Base-by-base conservation (phyloP, 2,797 vertebrate genomes). In the Spinus pinus region DNA sequence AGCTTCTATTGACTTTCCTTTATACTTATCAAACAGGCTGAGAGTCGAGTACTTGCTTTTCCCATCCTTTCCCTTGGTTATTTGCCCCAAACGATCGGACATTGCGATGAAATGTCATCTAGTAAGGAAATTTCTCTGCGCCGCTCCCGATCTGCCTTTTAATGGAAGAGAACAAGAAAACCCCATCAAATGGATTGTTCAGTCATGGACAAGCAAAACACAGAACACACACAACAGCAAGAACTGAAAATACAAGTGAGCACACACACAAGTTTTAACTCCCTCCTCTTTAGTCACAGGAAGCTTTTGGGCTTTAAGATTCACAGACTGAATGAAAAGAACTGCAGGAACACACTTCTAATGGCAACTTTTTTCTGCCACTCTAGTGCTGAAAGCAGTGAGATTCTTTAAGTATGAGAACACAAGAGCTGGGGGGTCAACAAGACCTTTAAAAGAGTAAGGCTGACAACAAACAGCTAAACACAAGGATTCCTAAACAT, bases 21-120 rank as follows among this genome's bases (percentile, higher is more conserved):
- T 99, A 98, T 99, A 99, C 98, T 99, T 99, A 98, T 99, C 99
- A 99, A 99, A 99, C 98, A 99, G 99, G 99, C 99, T 99, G 99
- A 99, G 99, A 93, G 99, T 99, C 96, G 99, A 99, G 98, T 99
- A 99, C 99, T 99, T 99, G 99, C 99, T 99, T 99, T 99, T 99
- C 98, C 99, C 99, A 99, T 99, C 99, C 99, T 99, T 99, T 99
- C 99, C 99, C 99, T 99, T 99, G 99, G 99, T 99, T 99, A 99
- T 99, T 99, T 99, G 99, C 99, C 99, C 99, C 99, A 99, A 99
- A 99, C 99, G 99, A 99, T 99, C 99, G 98, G 99, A 99, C 99
- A 99, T 99, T 98, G 99, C 99, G 99, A 99, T 99, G 99, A 99
- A 99, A 99, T 99, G 99, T 99, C 99, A 99, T 99, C 99, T 98